These are phyloP conservation scores for Muntiacus reevesi DNA, from an alignment of 2,113 vertebrate species.

Conservation along the genomic window DNA sequence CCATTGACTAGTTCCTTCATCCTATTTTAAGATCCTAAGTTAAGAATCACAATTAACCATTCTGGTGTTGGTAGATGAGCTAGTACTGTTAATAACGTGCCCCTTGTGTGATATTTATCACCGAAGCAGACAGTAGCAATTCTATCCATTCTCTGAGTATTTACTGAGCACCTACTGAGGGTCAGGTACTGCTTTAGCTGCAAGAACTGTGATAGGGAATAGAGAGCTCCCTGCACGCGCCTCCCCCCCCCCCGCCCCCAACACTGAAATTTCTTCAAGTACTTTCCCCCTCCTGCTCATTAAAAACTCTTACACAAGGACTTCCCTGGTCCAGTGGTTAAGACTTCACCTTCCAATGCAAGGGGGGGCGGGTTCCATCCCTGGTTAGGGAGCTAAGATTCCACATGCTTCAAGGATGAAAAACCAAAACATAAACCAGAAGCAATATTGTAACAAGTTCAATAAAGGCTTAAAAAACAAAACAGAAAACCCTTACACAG, in stretches of 20 bases:
- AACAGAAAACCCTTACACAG: background rate
- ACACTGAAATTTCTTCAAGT: background rate
- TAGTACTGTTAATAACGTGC: background rate
- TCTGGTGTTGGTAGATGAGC: background rate
- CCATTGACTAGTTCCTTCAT: background rate
- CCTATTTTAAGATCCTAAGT: too few species aligned
- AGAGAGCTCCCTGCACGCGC: background rate
- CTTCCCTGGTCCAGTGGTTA: background rate
- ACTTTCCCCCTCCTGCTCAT: background rate
- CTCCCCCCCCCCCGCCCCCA: background rate
- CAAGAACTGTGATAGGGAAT: too few species aligned
- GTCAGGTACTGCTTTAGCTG: background rate
- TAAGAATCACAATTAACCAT: background rate
- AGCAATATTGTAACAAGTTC: background rate
- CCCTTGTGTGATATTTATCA: background rate
- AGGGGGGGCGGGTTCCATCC: background rate
- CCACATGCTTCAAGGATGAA: background rate
- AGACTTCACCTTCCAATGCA: background rate
- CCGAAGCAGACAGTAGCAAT: rapidly evolving
- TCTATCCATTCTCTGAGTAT: background rate
- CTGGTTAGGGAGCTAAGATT: background rate
- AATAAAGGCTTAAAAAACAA: background rate
- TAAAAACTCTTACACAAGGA: background rate
- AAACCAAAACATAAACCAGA: background rate
- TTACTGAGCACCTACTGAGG: background rate